Evolutionary conservation across 2,113 vertebrate genomes (phyloP), one percentile per base, ranked within the genome.

Genomic region (Ceyx cyanopectus): DNA sequence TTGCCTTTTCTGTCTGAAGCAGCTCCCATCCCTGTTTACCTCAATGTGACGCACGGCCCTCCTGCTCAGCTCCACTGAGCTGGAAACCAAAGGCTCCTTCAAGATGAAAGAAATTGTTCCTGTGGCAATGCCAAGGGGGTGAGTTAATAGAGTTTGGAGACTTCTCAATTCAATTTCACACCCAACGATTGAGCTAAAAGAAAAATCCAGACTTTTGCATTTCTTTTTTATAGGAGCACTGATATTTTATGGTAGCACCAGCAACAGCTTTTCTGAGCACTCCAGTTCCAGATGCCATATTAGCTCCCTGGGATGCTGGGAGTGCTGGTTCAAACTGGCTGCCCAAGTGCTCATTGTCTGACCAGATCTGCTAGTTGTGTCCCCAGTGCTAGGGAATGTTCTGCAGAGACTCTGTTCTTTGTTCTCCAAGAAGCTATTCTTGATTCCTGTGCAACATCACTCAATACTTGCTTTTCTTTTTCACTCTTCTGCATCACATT

Each of bases 131-230:
- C 88, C 94, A 92, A 81, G 75, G 85, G 87, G 63, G 63, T 89
- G 60, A 81, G 94, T 94, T 92, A 96, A 96, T 96, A 91, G 26
- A 89, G 92, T 95, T 91, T 79, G 92, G 89, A 92, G 92, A 91
- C 27, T 85, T 94, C 97, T 95, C 94, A 88, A 90, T 96, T 97
- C 89, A 94, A 93, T 91, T 96, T 97, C 67, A 93, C 91, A 97
- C 85, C 90, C 81, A 30, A 62, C 58, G 53, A 96, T 12, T 89
- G 86, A 95, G 87, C 88, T 92, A 82, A 92, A 92, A 93, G 81
- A 94, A 93, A 84, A 90, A 93, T 26, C 67, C 78, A 87, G 89
- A 67, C 57, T 87, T 53, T 96, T 77, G 87, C 40, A n/a, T 89
- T 92, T 91, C 78, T 65, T 85, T 53, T 93, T 87, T 51, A 82